Evolutionary conservation across 2,797 vertebrate genomes (phyloP).

Genomic region (Telmatherina bonti): DNA sequence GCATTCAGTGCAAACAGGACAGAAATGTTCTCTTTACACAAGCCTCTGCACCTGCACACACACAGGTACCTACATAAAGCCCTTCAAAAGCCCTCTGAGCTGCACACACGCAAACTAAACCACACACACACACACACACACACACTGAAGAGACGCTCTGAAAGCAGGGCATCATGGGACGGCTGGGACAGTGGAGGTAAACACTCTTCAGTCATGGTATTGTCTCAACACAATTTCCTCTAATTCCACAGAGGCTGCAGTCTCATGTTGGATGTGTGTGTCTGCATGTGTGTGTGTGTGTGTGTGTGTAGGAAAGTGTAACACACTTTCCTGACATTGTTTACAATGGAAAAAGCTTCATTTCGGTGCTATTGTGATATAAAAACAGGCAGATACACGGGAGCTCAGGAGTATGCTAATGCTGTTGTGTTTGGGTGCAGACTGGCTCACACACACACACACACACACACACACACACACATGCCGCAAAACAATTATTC

Average conservation of each 20-base stretch:
- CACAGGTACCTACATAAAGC: slow-evolving; percentile 52
- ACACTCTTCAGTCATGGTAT: slow-evolving; percentile 58
- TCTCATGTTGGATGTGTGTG: slow-evolving; percentile 35
- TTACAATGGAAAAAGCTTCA: slow-evolving; percentile 60
- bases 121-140: slow-evolving; percentile 29
- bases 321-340: slow-evolving; percentile 72
- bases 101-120: slow-evolving; percentile 33
- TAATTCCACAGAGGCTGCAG: slow-evolving; percentile 31
- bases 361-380: slow-evolving; percentile 60
- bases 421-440: slow-evolving; percentile 50
- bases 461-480: slow-evolving; percentile 34
- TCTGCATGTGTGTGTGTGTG: slow-evolving; percentile 17
- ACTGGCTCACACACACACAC: no score
- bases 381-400: slow-evolving; percentile 41
- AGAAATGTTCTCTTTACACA: slow-evolving; percentile 33
- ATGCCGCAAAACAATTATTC: slow-evolving; percentile 32
- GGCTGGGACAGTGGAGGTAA: slow-evolving; percentile 40
- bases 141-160: slow-evolving; percentile 31
- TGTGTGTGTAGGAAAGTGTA: no score
- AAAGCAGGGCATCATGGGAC: slow-evolving; percentile 2
- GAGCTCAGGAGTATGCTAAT: slow-evolving; percentile 63
- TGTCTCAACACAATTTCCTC: slow-evolving; percentile 60
- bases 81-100: slow-evolving; percentile 62
- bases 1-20: slow-evolving; percentile 53
- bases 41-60: slow-evolving; percentile 59